Evolutionary conservation across 2,797 vertebrate species (phyloP).

Genomic region (Sebastes miniatus): DNA sequence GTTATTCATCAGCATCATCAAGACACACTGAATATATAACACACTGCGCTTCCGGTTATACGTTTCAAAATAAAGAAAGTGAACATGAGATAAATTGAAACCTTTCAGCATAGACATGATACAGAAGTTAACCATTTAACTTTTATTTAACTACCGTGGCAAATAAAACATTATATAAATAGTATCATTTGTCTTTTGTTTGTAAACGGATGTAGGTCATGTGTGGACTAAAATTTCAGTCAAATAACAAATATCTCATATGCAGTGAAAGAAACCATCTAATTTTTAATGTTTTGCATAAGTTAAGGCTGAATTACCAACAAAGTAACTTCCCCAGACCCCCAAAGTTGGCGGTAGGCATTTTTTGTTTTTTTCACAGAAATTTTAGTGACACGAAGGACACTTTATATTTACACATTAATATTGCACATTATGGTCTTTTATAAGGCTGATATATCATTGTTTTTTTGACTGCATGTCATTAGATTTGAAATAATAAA

Average conservation of each 20-base stretch:
- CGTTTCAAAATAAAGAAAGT: slow-evolving; percentile 40
- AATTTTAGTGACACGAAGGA: neutral
- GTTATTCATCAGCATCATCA: neutral
- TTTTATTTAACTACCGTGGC: too few relatives aligned
- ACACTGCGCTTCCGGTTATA: slow-evolving; percentile 6
- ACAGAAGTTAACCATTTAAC: too few relatives aligned
- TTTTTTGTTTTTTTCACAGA: neutral
- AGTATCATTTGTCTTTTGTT: neutral
- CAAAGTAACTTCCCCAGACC: neutral
- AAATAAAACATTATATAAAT: too few relatives aligned
- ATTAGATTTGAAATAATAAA: neutral
- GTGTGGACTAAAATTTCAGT: too few relatives aligned
- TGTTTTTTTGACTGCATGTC: neutral
- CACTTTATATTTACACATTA: neutral
- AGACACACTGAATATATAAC: neutral
- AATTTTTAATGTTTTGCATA: neutral
- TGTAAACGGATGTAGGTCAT: neutral
- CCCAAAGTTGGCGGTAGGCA: neutral
- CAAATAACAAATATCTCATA: neutral
- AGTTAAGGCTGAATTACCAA: neutral
- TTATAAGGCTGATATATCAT: neutral
- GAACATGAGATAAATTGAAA: neutral
- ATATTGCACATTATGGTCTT: neutral
- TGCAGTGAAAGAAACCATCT: neutral
- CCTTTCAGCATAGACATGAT: neutral